Evolutionary conservation across 2,888 invertebrate species (phyloP).

Genomic region (Mimumesa dahlbomi): DNA sequence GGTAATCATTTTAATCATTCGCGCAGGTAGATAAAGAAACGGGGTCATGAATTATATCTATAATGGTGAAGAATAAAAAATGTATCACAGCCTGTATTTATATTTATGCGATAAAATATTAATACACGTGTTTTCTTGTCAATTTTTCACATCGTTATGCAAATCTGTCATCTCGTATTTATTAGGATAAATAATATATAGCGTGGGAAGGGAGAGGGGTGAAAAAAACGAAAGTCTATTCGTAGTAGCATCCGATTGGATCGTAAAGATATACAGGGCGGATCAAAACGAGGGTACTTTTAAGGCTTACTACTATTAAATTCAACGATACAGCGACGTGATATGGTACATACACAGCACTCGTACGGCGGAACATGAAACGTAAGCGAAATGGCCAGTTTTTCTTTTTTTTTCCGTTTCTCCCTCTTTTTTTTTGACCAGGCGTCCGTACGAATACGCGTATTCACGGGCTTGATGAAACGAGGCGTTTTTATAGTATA

Average conservation of each 20-base stretch:
- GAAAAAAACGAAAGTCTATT: neutral
- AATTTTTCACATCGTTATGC: too few species aligned
- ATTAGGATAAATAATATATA: too few species aligned
- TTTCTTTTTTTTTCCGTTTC: too few species aligned
- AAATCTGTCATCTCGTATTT: too few species aligned
- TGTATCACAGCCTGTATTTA: too few species aligned
- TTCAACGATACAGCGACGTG: neutral
- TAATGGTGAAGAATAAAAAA: too few species aligned
- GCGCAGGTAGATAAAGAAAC: too few species aligned
- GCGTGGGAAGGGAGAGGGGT: neutral
- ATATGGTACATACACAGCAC: neutral
- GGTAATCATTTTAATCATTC: too few species aligned
- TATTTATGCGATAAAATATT: too few species aligned
- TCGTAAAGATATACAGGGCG: neutral
- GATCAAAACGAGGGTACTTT: neutral
- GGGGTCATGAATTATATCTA: too few species aligned
- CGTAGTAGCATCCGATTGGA: neutral
- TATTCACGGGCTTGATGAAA: constrained; percentile 2
- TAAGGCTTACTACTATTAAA: neutral
- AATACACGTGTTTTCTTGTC: too few species aligned
- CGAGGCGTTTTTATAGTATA: constrained; percentile 12
- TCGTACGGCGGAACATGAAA: neutral
- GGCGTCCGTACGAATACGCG: neutral
- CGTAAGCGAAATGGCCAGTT: neutral
- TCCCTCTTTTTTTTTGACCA: too few species aligned